phyloP scores from a whole-genome alignment of 2,797 vertebrate species.

The Chiroxiphia lanceolata region DNA sequence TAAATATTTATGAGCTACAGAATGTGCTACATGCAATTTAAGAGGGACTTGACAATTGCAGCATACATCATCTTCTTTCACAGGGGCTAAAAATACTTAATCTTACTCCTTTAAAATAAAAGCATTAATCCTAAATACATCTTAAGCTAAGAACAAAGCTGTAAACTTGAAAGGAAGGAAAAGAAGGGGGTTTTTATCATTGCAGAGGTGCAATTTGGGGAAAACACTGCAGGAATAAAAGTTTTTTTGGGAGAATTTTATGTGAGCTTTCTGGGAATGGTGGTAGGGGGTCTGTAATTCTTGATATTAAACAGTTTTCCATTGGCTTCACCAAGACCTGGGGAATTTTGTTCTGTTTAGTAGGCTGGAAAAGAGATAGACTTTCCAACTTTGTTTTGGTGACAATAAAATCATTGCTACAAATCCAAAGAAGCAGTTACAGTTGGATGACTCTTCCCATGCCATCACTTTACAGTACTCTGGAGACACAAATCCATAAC shows the following conservation, averaged over 20 bases:
- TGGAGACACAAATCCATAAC: neutral
- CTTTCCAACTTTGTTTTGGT: neutral
- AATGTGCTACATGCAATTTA: conserved; percentile 74
- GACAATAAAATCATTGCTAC: neutral
- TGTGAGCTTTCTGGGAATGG: neutral
- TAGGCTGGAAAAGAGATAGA: neutral
- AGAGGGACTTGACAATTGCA: conserved; percentile 72
- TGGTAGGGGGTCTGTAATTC: neutral
- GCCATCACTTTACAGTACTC: neutral
- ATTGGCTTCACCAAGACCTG: neutral
- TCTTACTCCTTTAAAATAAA: conserved; percentile 56
- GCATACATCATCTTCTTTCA: conserved; percentile 71
- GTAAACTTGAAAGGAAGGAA: neutral
- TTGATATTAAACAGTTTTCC: neutral
- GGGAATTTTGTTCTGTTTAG: neutral
- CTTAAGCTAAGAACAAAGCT: conserved; percentile 9
- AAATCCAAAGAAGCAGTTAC: neutral
- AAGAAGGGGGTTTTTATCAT: neutral
- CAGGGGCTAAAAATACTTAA: conserved; percentile 72
- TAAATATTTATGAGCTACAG: conserved; percentile 80
- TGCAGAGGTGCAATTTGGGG: neutral
- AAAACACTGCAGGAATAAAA: neutral
- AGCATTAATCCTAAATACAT: conserved; percentile 59
- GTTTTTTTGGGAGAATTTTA: neutral
- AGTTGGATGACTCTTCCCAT: neutral